phyloP scores from a whole-genome alignment of 2,797 vertebrate genomes.

The Adrianichthys oophorus region DNA sequence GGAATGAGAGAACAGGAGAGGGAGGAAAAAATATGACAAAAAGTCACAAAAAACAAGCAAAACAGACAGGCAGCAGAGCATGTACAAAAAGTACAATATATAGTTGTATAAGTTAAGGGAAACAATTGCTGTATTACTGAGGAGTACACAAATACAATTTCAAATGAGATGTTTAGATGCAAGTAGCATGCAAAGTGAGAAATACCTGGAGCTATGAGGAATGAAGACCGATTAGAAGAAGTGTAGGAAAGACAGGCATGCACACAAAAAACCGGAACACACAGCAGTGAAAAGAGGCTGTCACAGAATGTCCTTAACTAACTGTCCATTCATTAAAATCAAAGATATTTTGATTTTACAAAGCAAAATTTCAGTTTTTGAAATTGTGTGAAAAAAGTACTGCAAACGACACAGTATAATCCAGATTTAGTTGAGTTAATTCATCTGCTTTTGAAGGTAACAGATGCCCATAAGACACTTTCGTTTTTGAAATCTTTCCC shows the following conservation, averaged over 20 bases:
- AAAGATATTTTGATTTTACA: background rate
- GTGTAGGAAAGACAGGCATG: conserved; percentile 11
- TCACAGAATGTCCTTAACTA: background rate
- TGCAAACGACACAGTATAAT: no score
- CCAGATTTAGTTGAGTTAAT: conserved; percentile 2
- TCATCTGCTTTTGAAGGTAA: conserved; percentile 3
- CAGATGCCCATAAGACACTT: conserved; percentile 8
- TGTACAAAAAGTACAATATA: conserved; percentile 36
- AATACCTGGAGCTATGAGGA: conserved; percentile 28
- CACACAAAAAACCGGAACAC: conserved; percentile 10
- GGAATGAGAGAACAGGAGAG: background rate
- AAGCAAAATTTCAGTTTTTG: no score
- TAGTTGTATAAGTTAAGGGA: conserved; percentile 21
- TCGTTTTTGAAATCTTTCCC: conserved; percentile 28
- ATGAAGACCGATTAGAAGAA: conserved; percentile 4
- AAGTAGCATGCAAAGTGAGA: conserved; percentile 29
- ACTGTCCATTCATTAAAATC: background rate
- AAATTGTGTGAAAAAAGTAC: no score
- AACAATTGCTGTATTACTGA: conserved; percentile 14
- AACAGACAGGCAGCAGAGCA: conserved; percentile 44
- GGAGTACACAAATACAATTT: conserved; percentile 11
- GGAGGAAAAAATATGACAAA: conserved; percentile 38
- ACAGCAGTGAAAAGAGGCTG: conserved; percentile 5
- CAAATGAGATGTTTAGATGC: conserved; percentile 10
- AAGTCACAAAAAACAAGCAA: conserved; percentile 50